Evolutionary conservation across 1,140 invertebrate genomes (phyloP).

Genomic region (Ceratina japonica): DNA sequence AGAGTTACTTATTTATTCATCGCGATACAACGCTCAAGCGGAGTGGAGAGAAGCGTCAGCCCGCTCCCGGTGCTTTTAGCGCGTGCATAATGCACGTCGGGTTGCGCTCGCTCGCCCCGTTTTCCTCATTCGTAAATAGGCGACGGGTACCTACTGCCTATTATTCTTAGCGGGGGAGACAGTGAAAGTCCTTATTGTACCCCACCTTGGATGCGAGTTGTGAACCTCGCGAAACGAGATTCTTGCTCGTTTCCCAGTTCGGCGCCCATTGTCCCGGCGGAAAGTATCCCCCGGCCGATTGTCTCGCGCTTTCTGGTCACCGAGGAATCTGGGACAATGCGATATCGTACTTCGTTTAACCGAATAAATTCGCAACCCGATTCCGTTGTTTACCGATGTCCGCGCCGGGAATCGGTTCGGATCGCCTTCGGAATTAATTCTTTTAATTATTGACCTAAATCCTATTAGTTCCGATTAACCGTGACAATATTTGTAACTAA

Average conservation of each 20-base stretch:
- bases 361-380: not conserved
- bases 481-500: too few species aligned
- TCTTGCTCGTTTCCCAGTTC: conserved; percentile 20
- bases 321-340: not conserved
- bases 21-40: not conserved
- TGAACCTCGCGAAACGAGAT: not conserved
- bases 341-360: not conserved
- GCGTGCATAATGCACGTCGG: conserved; percentile 30
- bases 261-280: not conserved
- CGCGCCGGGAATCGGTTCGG: too few species aligned
- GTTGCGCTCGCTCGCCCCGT: conserved; percentile 10
- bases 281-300: conserved; percentile 23
- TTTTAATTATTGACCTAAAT: too few species aligned
- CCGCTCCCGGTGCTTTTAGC: conserved; percentile 20
- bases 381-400: too few species aligned
- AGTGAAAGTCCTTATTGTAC: conserved; percentile 31
- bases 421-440: too few species aligned
- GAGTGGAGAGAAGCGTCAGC: not conserved
- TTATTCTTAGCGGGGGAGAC: conserved; percentile 9
- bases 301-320: not conserved
- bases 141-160: not conserved
- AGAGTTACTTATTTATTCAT: conserved; percentile 43
- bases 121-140: conserved; percentile 41
- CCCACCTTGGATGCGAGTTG: not conserved
- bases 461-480: too few species aligned